These are phyloP conservation scores for Imbricaverruca yamaguchii DNA, from an alignment of 2,888 invertebrate genomes.

Conservation along the genomic window DNA sequence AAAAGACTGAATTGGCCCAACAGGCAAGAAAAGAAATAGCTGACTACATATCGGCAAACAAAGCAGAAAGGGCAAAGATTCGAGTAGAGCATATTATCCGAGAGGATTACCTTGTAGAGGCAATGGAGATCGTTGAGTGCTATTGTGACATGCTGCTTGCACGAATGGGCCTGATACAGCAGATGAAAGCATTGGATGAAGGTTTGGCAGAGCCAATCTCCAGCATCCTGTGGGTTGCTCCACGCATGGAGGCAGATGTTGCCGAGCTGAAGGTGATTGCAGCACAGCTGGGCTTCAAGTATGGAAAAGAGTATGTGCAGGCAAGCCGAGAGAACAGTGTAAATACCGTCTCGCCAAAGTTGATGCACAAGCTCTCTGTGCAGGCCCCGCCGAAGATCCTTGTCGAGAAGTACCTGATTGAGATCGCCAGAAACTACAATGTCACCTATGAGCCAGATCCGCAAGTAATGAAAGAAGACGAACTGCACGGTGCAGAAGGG, in stretches of 20 bases:
- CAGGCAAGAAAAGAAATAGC: conserved; percentile 97
- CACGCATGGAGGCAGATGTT: conserved; percentile 59
- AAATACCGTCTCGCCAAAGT: conserved; percentile 76
- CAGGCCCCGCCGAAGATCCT: conserved; percentile 92
- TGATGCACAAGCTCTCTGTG: conserved; percentile 86
- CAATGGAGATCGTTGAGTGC: conserved; percentile 99
- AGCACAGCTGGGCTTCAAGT: conserved; percentile 81
- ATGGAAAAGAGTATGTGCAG: conserved; percentile 77
- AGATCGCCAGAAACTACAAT: conserved; percentile 92
- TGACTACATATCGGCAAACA: conserved; percentile 80
- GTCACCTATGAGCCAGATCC: conserved; percentile 93
- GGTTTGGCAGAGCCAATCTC: conserved; percentile 93
- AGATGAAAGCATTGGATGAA: conserved; percentile 86
- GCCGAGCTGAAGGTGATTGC: conserved; percentile 53
- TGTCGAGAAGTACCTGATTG: conserved; percentile 88
- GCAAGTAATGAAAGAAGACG: conserved; percentile 67
- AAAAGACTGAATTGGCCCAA: conserved; percentile 92
- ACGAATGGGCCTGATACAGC: conserved; percentile 79
- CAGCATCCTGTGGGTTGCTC: conserved; percentile 94
- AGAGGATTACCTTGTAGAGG: conserved; percentile 98
- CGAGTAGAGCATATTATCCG: conserved; percentile 97
- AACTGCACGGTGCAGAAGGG: conserved; percentile 50
- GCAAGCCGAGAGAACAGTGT: conserved; percentile 74
- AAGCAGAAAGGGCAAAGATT: conserved; percentile 72
- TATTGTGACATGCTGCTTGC: conserved; percentile 95